phyloP scores from a whole-genome alignment of 2,888 invertebrate species.

The Heliconius hortense region DNA sequence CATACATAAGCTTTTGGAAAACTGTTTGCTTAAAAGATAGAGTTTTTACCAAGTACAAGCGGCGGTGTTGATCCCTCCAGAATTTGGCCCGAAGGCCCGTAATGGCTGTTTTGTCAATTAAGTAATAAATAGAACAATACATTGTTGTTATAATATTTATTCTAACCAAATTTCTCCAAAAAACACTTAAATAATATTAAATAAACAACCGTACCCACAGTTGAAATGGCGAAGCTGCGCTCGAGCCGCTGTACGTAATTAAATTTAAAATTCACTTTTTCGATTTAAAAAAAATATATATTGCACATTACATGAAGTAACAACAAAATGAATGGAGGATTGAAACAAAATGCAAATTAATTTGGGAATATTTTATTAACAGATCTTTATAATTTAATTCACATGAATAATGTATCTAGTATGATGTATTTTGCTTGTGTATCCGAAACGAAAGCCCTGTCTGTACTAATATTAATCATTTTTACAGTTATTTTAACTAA shows the following conservation, averaged over 20 bases:
- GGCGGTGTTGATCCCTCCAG: too few species aligned
- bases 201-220: too few species aligned
- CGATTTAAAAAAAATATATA: background rate
- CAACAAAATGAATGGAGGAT: background rate
- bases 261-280: background rate
- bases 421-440: slow-evolving; percentile 29
- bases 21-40: too few species aligned
- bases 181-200: too few species aligned
- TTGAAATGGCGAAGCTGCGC: too few species aligned
- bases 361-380: slow-evolving; percentile 77
- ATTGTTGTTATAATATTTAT: too few species aligned
- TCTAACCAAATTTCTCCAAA: too few species aligned
- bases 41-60: too few species aligned
- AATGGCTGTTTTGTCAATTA: background rate
- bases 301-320: background rate
- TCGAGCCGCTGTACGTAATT: too few species aligned
- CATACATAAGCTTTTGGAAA: too few species aligned
- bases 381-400: slow-evolving; percentile 68
- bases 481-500: slow-evolving; percentile 37
- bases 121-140: background rate
- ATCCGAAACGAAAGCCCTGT: slow-evolving; percentile 29
- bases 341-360: slow-evolving; percentile 51
- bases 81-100: background rate
- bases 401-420: slow-evolving; percentile 50
- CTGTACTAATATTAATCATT: slow-evolving; percentile 31